These are phyloP conservation scores for Sebastes melanostomus DNA, from an alignment of 2,797 vertebrate species.

Conservation along the genomic window DNA sequence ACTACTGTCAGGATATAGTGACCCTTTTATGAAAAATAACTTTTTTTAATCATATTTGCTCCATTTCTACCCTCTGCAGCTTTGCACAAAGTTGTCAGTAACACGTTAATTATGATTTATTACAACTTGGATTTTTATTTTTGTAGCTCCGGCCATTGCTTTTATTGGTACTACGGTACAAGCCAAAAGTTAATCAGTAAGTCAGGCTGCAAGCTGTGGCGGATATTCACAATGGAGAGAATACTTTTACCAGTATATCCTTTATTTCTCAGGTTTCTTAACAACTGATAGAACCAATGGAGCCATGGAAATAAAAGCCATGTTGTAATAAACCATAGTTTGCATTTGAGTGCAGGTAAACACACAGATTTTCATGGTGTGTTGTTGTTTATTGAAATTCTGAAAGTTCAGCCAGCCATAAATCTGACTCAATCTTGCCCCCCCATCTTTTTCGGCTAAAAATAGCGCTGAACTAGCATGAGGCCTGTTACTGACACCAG, in stretches of 20 bases:
- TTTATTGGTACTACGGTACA: not conserved
- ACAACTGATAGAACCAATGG: not conserved
- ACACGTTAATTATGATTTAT: not conserved
- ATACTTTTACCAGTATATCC: not conserved
- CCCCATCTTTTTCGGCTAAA: constrained; percentile 27
- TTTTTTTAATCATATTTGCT: no score
- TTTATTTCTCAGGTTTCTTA: not conserved
- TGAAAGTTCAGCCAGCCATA: constrained; percentile 20
- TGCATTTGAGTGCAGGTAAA: not conserved
- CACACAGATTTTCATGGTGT: not conserved
- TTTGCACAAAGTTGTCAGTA: not conserved
- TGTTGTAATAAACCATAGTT: not conserved
- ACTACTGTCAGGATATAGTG: no score
- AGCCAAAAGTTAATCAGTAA: not conserved
- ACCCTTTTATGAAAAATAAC: no score
- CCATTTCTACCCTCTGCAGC: no score
- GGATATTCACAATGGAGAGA: not conserved
- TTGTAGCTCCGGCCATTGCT: not conserved
- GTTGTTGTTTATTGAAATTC: constrained; percentile 21
- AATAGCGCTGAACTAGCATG: constrained; percentile 35
- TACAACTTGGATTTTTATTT: not conserved
- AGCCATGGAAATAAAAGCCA: not conserved
- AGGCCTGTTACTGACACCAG: constrained; percentile 45
- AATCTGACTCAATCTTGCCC: constrained; percentile 19
- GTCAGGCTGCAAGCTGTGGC: not conserved